phyloP scores from a whole-genome alignment of 1,140 invertebrate genomes.

The Archegozetes longisetosus region DNA sequence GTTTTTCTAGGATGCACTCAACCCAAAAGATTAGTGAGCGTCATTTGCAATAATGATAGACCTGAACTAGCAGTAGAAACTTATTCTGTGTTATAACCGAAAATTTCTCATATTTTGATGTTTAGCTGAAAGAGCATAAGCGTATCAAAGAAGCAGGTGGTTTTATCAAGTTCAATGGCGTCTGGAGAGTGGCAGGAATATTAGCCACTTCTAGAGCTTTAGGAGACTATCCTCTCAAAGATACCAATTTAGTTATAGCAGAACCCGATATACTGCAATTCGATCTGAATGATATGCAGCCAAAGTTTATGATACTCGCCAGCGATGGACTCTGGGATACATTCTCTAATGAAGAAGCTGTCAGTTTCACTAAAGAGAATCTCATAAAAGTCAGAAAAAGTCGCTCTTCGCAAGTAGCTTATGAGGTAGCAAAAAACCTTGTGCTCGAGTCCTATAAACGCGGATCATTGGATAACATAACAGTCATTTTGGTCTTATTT shows the following conservation, averaged over 20 bases:
- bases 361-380: conserved; percentile 48
- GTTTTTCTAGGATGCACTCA: no score
- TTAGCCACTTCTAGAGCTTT: conserved; percentile 83
- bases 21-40: no score
- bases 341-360: conserved; percentile 81
- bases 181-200: conserved; percentile 89
- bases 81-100: background rate
- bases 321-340: conserved; percentile 94
- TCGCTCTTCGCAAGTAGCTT: conserved; percentile 27
- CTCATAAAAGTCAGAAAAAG: conserved; percentile 44
- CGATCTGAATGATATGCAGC: conserved; percentile 47
- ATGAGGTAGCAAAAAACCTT: conserved; percentile 74
- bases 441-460: conserved; percentile 74
- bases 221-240: conserved; percentile 88
- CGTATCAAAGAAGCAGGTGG: conserved; percentile 80
- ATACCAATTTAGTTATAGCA: conserved; percentile 78
- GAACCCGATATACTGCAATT: conserved; percentile 92
- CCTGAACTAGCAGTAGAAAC: no score
- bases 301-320: conserved; percentile 75
- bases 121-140: conserved; percentile 59
- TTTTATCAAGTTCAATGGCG: conserved; percentile 83
- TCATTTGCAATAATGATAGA: no score
- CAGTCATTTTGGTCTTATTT: conserved; percentile 78
- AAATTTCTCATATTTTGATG: conserved; percentile 5
- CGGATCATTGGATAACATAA: conserved; percentile 88